Conservation (phyloP, 2,888 invertebrate species). For the Sycophila texana region DNA sequence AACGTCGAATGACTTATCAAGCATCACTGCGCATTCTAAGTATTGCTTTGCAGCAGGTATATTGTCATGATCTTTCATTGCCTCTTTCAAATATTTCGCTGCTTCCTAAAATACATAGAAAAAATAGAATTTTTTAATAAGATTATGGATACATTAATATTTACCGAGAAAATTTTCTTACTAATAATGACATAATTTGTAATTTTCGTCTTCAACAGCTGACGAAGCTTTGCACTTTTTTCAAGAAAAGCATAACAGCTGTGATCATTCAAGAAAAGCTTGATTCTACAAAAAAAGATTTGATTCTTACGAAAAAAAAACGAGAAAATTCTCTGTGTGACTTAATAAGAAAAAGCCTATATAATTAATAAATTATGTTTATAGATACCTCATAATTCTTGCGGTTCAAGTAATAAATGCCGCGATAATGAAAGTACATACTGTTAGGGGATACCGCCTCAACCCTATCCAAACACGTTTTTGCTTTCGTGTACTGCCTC, state of each 20-base stretch:
- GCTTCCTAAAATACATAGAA: too few species aligned
- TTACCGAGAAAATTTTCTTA: not conserved
- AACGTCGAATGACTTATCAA: not conserved
- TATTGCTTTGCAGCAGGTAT: conserved; percentile 19
- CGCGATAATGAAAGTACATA: conserved; percentile 25
- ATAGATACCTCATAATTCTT: conserved; percentile 3
- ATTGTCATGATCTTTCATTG: not conserved
- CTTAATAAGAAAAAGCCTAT: not conserved
- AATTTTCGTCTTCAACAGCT: too few species aligned
- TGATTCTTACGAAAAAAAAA: not conserved
- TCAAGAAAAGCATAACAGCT: too few species aligned
- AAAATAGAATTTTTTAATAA: not conserved
- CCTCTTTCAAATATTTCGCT: too few species aligned
- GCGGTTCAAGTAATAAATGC: conserved; percentile 9
- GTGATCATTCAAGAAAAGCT: too few species aligned
- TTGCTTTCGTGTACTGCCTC: not conserved
- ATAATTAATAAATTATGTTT: not conserved
- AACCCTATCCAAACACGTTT: conserved; percentile 12
- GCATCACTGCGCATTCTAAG: conserved; percentile 4
- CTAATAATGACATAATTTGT: too few species aligned
- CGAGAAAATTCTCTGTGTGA: not conserved
- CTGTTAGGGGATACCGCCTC: not conserved
- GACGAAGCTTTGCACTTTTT: too few species aligned
- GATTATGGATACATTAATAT: not conserved
- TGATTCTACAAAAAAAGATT: too few species aligned